Percentiles rank a stretch among this genome's conserved stretches.
Conservation (phyloP, 1,140 invertebrate genomes). For the Vanessa tameamea region DNA sequence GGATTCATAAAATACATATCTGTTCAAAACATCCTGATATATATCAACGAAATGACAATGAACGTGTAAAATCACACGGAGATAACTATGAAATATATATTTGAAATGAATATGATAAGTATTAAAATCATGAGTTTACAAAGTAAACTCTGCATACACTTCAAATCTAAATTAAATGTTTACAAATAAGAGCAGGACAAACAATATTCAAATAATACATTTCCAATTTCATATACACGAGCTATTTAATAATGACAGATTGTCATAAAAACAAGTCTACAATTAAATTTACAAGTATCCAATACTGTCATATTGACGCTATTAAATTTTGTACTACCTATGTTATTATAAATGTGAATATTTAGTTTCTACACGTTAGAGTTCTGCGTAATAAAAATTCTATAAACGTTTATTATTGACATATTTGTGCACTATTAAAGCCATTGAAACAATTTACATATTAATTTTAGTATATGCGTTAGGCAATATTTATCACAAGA, state of each 20-base stretch:
- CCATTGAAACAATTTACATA: slow-evolving; percentile 49
- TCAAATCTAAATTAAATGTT: not conserved
- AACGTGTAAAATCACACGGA: not conserved
- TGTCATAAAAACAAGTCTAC: slow-evolving; percentile 11
- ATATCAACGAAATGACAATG: too few species aligned
- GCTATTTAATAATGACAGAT: not conserved
- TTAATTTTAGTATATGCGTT: slow-evolving; percentile 39
- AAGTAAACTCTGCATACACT: slow-evolving; percentile 14
- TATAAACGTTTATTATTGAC: slow-evolving; percentile 42
- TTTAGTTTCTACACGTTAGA: slow-evolving; percentile 33
- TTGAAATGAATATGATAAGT: not conserved
- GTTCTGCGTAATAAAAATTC: slow-evolving; percentile 42
- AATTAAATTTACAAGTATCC: slow-evolving; percentile 4
- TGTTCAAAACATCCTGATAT: too few species aligned
- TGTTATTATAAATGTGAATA: slow-evolving; percentile 30
- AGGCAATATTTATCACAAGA: slow-evolving; percentile 53
- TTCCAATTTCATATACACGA: not conserved
- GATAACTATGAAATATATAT: not conserved
- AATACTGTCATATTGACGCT: slow-evolving; percentile 13
- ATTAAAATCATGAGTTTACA: slow-evolving; percentile 14
- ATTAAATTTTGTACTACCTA: slow-evolving; percentile 37
- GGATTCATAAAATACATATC: not conserved
- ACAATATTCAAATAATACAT: not conserved
- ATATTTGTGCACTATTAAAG: slow-evolving; percentile 68
- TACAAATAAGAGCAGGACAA: not conserved